phyloP scores from a whole-genome alignment of 2,113 vertebrate genomes.

The Martes martes region DNA sequence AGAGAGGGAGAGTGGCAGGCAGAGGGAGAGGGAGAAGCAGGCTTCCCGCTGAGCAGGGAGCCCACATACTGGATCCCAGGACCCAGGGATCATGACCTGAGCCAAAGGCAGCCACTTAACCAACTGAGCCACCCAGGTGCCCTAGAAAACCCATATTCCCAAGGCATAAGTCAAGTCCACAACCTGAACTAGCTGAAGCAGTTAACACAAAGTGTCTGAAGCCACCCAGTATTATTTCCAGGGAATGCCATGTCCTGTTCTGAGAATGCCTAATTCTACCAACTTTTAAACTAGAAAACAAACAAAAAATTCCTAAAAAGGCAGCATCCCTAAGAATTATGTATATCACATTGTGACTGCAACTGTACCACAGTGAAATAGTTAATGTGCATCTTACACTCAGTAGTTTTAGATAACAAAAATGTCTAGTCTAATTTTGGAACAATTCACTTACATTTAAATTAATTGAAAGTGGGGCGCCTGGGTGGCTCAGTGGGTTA shows the following conservation, averaged over 20 bases:
- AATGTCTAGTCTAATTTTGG: slow-evolving; percentile 4
- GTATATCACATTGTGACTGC: background rate
- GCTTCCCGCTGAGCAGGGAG: too few relatives aligned
- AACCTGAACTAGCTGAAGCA: background rate
- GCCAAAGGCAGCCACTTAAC: too few relatives aligned
- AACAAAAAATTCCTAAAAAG: background rate
- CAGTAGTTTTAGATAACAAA: background rate
- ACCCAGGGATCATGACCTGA: too few relatives aligned
- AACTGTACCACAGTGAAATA: background rate
- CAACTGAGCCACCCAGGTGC: too few relatives aligned
- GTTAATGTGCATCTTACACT: background rate
- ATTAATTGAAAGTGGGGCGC: background rate
- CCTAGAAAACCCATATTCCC: background rate
- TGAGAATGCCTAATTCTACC: background rate
- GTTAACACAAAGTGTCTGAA: slow-evolving; percentile 1
- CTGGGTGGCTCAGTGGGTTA: too few relatives aligned
- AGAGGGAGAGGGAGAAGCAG: too few relatives aligned
- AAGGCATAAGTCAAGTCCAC: background rate
- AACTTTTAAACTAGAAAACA: background rate
- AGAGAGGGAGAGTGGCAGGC: too few relatives aligned
- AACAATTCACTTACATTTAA: slow-evolving; percentile 33
- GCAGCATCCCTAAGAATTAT: background rate
- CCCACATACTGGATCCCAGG: too few relatives aligned
- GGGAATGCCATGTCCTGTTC: background rate
- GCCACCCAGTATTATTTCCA: background rate